Evolutionary conservation across 37 sponge, comb jelly and placozoan genomes (phyloP), one percentile per base, ranked within the genome.

Genomic region (Halichondria panicea): DNA sequence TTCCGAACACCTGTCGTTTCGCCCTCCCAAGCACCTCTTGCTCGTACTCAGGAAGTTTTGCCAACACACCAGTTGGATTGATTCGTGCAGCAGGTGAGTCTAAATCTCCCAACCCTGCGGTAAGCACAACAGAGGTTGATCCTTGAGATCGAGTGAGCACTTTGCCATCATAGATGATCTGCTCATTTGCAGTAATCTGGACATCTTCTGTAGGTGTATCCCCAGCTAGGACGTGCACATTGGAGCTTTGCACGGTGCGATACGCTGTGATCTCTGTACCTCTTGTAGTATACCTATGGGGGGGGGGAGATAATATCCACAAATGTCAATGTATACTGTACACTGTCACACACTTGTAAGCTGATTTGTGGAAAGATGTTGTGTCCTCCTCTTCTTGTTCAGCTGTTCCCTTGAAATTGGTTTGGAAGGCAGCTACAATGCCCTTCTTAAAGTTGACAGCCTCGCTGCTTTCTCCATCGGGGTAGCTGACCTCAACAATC

Each of bases 381-480:
- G 78, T 67, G 55, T 78, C 78, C 55, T 66, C 78, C 55, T 78
- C 67, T 25, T 54, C 78, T 25, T 78, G 57, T 67, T 48, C 67
- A 1, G 35, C 35, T 21, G 66, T 78, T 2, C 68, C 57, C n/a
- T 69, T 57, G 35, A 84, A 76, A 55, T 84, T 84, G 46, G 84
- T 71, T 42, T 84, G 84, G 43, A 84, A 84, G 62, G 84, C 77
- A 60, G 77, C 66, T 9, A 70, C 78, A 50, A 84, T 84, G 54
- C 55, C 38, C 43, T 77, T 84, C 72, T 84, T 84, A 63, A 84
- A 76, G 63, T 84, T 84, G 25, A 70, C 71, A 12, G 43, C 78
- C 31, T 69, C 45, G 12, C 21, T 24, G 46, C 24, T 63, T 43
- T 77, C 84, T 77, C 33, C 33, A 11, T 15, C 30, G 31, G 63